Evolutionary conservation across 1,140 invertebrate genomes (phyloP).

Genomic region (Drosophila sp.): DNA sequence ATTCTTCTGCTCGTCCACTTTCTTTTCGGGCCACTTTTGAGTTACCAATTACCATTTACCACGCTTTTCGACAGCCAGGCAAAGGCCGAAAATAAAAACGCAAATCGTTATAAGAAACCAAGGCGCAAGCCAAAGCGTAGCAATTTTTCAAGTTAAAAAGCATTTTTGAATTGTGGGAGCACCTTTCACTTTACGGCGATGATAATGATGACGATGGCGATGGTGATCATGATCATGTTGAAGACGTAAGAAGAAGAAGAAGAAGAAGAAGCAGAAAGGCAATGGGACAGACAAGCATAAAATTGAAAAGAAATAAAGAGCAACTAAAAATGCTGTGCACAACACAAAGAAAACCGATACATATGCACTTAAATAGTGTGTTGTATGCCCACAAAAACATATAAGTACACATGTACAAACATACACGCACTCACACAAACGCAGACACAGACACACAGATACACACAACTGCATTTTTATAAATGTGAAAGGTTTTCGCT

Average conservation of each 20-base stretch:
- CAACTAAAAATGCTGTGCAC: conserved; percentile 79
- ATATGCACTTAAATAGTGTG: background rate
- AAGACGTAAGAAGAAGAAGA: conserved; percentile 26
- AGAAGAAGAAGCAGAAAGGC: conserved; percentile 31
- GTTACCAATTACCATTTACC: conserved; percentile 75
- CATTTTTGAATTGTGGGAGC: conserved; percentile 82
- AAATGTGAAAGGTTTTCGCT: conserved; percentile 83
- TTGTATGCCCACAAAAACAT: conserved; percentile 27
- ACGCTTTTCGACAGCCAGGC: conserved; percentile 53
- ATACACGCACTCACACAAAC: conserved; percentile 15
- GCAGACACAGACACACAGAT: conserved; percentile 4
- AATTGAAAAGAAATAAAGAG: conserved; percentile 80
- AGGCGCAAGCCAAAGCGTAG: conserved; percentile 63
- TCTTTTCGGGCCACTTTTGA: conserved; percentile 69
- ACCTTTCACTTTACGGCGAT: conserved; percentile 78
- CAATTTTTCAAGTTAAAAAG: conserved; percentile 80
- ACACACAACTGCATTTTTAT: conserved; percentile 47
- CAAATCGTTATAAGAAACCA: conserved; percentile 52
- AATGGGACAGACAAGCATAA: conserved; percentile 46
- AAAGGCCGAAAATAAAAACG: conserved; percentile 49
- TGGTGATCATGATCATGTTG: conserved; percentile 6
- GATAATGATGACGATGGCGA: conserved; percentile 17
- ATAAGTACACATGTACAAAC: conserved; percentile 30
- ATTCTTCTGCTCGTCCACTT: conserved; percentile 63
- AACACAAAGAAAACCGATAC: conserved; percentile 70